A percentile compares a stretch with the other conserved stretches of the same genome.
Conservation (phyloP, 1,140 invertebrate genomes). For the Portunus trituberculatus region DNA sequence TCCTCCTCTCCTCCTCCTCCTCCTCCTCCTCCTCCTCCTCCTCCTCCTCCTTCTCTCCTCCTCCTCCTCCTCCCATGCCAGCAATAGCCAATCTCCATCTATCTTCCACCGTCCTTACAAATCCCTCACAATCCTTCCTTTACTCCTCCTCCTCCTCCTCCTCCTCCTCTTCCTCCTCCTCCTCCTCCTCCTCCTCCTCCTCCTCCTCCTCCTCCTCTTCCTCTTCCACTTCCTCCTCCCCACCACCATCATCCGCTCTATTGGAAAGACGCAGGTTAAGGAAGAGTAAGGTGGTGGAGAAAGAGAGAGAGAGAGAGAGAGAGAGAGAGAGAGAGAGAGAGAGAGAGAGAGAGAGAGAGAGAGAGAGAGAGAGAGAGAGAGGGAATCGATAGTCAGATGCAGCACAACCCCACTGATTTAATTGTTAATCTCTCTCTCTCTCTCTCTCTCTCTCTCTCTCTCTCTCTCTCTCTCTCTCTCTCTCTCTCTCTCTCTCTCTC, state of each 20-base stretch:
- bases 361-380: constrained; percentile 12
- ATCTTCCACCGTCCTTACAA: not conserved
- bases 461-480: not conserved
- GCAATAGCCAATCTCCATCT: not conserved
- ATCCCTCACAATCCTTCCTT: not conserved
- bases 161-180: too few species aligned
- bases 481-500: not conserved
- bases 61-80: too few species aligned
- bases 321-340: not conserved
- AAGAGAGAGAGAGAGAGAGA: not conserved
- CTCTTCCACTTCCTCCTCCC: not conserved
- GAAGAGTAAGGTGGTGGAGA: not conserved
- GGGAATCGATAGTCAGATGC: not conserved
- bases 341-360: too few species aligned
- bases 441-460: constrained; percentile 23
- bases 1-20: too few species aligned
- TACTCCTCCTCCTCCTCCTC: too few species aligned
- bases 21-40: too few species aligned
- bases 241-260: too few species aligned
- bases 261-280: too few species aligned
- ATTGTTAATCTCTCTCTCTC: not conserved
- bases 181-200: not conserved
- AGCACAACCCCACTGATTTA: constrained; percentile 1
- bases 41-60: too few species aligned
- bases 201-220: not conserved